Evolutionary conservation across 1,140 invertebrate genomes (phyloP).

Genomic region (Lerema accius): DNA sequence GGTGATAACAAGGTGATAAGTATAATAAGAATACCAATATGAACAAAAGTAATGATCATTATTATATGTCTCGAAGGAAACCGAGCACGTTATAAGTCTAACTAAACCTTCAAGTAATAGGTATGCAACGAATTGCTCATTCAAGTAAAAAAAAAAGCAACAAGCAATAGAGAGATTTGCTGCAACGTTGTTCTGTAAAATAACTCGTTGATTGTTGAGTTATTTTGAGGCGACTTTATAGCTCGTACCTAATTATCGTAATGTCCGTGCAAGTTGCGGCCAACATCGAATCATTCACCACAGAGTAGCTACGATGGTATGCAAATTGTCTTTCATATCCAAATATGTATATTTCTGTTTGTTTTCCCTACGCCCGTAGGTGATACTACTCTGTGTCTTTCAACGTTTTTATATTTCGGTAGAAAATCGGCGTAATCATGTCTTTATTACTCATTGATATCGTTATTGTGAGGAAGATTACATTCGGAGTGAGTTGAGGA

Average conservation of each 20-base stretch:
- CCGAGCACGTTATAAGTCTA: no score
- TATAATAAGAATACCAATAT: no score
- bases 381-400: background rate
- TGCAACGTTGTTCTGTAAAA: conserved; percentile 1
- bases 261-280: conserved; percentile 41
- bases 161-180: no score
- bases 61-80: no score
- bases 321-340: no score
- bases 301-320: background rate
- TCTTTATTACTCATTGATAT: conserved; percentile 48
- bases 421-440: conserved; percentile 49
- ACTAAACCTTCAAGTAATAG: no score
- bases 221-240: conserved; percentile 50
- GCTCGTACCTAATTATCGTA: conserved; percentile 50
- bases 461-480: conserved; percentile 57
- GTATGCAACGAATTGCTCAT: no score
- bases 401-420: conserved; percentile 42
- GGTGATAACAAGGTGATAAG: no score
- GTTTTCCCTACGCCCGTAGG: no score
- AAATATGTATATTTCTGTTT: no score
- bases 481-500: conserved; percentile 38
- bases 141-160: no score
- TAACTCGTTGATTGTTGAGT: conserved; percentile 3
- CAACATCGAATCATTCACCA: conserved; percentile 39
- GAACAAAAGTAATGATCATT: no score